Evolutionary conservation across 2,797 vertebrate genomes (phyloP).

Genomic region (Myoxocephalus aenaeus): DNA sequence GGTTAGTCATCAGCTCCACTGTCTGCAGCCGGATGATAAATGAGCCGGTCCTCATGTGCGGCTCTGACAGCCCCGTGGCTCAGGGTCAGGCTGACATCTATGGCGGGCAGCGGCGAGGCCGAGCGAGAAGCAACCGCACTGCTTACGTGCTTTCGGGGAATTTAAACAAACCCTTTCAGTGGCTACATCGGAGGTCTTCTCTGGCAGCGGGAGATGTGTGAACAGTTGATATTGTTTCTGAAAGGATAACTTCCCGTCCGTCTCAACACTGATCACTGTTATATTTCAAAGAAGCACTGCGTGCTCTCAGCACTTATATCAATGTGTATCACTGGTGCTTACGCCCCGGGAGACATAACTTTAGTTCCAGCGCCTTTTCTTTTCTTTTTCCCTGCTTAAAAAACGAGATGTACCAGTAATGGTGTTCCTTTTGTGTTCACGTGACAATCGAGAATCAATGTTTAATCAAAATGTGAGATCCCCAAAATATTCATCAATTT

Average conservation of each 20-base stretch:
- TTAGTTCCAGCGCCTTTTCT: neutral
- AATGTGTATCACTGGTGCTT: neutral
- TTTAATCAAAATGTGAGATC: neutral
- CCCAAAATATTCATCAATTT: no score
- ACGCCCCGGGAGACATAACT: neutral
- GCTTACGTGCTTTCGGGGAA: constrained; percentile 35
- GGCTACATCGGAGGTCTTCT: constrained; percentile 3
- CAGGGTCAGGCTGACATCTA: constrained; percentile 55
- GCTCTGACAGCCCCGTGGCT: constrained; percentile 62
- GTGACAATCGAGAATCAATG: neutral
- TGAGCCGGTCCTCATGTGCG: constrained; percentile 64
- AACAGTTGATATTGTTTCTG: constrained; percentile 11
- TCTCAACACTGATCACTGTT: neutral
- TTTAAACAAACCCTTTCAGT: constrained; percentile 5
- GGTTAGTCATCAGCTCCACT: constrained; percentile 67
- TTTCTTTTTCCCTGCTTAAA: neutral
- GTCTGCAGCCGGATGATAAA: constrained; percentile 78
- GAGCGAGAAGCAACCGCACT: constrained; percentile 21
- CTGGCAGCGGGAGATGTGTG: constrained; percentile 5
- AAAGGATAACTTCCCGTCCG: constrained; percentile 9
- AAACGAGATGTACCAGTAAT: neutral
- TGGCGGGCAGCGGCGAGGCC: constrained; percentile 13
- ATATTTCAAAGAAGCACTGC: neutral
- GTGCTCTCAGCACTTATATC: no score
- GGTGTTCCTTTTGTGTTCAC: neutral